Evolutionary conservation across 2,888 invertebrate genomes (phyloP), one percentile per base, ranked within the genome.

Genomic region (Dicycla oo): DNA sequence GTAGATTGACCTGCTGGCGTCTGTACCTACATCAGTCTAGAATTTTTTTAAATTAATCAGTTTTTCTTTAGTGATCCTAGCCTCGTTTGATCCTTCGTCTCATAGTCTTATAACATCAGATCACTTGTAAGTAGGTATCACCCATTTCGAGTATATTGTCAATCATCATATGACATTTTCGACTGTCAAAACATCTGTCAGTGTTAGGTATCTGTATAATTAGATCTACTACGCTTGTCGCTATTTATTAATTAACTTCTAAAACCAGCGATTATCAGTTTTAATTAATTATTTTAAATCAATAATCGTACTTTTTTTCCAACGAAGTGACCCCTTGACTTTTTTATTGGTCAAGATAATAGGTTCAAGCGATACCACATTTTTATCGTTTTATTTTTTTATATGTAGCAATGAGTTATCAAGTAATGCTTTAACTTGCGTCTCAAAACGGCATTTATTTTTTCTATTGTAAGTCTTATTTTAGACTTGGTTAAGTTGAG

Each of bases 391-490:
- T 78, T 88, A 88, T 90, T 86, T 85, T n/a, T 86, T 89, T 89
- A 49, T 89, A 88, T 88, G 87, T 87, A 88, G 86, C 87, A 90
- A 88, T 83, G 85, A 84, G 87, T 89, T 90, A 88, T 87, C 86
- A 67, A 65, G 70, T 71, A 51, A 26, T 88, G 82, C 76, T 85
- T 81, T 82, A 86, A 86, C 84, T 86, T 81, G 69, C 51, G 74
- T 78, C 60, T 82, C 64, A 85, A 88, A 90, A 90, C 89, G 87
- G 92, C 93, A 93, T 94, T 94, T 93, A 93, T 92, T 90, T 88
- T 91, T 64, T 78, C 68, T 75, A 68, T 90, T 85, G 82, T 91
- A 91, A 89, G 87, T 90, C 88, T 89, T 89, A 90, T 88, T 77
- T 73, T 69, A 69, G 68, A 77, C 72, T 74, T 54, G 65, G 53